Evolutionary conservation across 2,888 invertebrate species (phyloP), one percentile per base, ranked within the genome.

Genomic region (Ochropleura leucogaster): DNA sequence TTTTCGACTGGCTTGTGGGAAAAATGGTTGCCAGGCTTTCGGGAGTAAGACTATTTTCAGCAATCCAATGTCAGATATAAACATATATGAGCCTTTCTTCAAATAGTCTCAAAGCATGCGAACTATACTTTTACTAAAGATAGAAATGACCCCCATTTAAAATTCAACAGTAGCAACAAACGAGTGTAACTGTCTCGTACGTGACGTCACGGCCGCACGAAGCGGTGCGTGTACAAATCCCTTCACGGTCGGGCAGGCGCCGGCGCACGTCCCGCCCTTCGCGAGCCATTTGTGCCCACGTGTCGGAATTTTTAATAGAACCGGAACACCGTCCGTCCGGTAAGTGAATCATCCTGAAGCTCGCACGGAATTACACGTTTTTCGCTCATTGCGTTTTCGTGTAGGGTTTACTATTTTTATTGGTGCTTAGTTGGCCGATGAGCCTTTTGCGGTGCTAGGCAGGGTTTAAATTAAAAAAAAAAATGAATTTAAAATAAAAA

Each of bases 231-330:
- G 83, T 68, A 76, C 78, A 80, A 77, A 79, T 84, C 85, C 79
- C 80, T 82, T 74, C 78, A 78, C 80, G 79, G 79, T 14, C 75
- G 69, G 57, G 44, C 62, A 79, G 78, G 85, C 87, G 87, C 87
- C 87, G 69, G 86, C 85, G 88, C 87, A 88, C 87, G 86, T 81
- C 67, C 74, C 72, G 74, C 79, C 78, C 85, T 87, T 84, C 82
- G 83, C 75, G 81, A 85, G 70, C 82, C 85, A 74, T 82, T 82
- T 86, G 82, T 84, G 83, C 77, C 82, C 86, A 86, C 89, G 90
- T 86, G 88, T 72, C 70, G 90, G 90, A 90, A 90, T 91, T 90
- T 90, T 88, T 89, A 91, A 91, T 91, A 90, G 86, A 77, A 84
- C 81, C 80, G 79, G 82, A 80, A 86, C 79, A 81, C 63, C 72